Evolutionary conservation across 2,113 vertebrate genomes (phyloP).

Genomic region (Seriola rivoliana): DNA sequence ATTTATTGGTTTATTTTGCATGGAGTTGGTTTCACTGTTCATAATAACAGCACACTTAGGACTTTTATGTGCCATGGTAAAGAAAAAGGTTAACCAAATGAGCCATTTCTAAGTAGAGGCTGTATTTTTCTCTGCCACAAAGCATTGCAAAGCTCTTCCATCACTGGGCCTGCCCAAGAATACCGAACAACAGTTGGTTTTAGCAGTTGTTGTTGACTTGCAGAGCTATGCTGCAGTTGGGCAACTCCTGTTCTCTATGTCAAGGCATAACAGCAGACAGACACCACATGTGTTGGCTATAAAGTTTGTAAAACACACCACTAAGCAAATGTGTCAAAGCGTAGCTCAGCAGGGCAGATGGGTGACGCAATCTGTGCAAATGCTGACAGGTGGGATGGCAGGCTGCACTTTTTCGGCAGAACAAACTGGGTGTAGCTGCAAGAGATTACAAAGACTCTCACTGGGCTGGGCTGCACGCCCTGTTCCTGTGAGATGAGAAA

Average conservation of each 20-base stretch:
- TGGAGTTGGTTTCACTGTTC: slow-evolving; percentile 59
- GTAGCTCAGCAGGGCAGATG: slow-evolving; percentile 57
- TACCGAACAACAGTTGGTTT: slow-evolving; percentile 79
- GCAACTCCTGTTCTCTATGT: slow-evolving; percentile 74
- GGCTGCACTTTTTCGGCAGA: slow-evolving; percentile 15
- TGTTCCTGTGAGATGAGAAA: slow-evolving; percentile 11
- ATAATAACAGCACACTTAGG: slow-evolving; percentile 57
- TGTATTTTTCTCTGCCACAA: slow-evolving; percentile 75
- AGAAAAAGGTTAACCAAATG: slow-evolving; percentile 71
- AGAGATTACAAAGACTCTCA: slow-evolving; percentile 38
- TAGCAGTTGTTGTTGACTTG: slow-evolving; percentile 83
- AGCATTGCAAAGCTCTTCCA: slow-evolving; percentile 76
- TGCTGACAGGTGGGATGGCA: slow-evolving; percentile 74
- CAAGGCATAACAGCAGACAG: slow-evolving; percentile 65
- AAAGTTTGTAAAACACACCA: slow-evolving; percentile 70
- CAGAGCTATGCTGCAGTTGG: slow-evolving; percentile 76
- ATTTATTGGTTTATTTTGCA: slow-evolving; percentile 63
- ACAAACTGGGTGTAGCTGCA: slow-evolving; percentile 15
- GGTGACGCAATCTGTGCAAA: slow-evolving; percentile 68
- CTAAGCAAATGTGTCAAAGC: slow-evolving; percentile 74
- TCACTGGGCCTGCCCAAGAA: slow-evolving; percentile 66
- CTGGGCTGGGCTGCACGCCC: slow-evolving; percentile 1
- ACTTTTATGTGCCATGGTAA: slow-evolving; percentile 67
- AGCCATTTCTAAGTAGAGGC: slow-evolving; percentile 56
- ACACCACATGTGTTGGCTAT: slow-evolving; percentile 71